These are phyloP conservation scores for Gadopsis marmoratus DNA, from an alignment of 2,797 vertebrate genomes.

Conservation along the genomic window DNA sequence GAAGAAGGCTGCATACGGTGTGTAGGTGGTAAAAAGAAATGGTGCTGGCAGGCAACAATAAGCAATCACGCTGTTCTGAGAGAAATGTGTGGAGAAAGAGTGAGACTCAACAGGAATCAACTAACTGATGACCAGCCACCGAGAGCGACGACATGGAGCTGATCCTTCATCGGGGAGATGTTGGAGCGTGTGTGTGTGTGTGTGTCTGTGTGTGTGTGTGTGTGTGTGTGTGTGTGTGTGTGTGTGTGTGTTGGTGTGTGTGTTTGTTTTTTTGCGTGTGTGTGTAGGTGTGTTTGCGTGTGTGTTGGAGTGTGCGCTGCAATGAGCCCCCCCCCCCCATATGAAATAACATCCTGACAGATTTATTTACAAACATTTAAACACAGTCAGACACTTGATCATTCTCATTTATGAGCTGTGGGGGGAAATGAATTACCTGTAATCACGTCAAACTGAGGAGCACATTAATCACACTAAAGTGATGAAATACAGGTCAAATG, in stretches of 20 bases:
- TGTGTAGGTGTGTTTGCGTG: no score
- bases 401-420: background rate
- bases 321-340: background rate
- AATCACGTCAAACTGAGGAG: background rate
- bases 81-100: conserved; percentile 6
- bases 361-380: background rate
- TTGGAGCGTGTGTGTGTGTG: background rate
- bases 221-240: no score
- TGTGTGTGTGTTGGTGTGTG: no score
- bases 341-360: background rate
- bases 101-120: background rate
- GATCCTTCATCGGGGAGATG: background rate
- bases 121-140: conserved; percentile 9
- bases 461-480: background rate
- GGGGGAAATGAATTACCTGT: background rate
- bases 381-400: background rate
- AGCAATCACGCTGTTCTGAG: background rate
- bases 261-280: no score
- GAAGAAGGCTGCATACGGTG: background rate
- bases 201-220: background rate
- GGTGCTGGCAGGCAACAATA: background rate
- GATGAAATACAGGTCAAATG: background rate
- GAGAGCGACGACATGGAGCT: background rate
- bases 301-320: background rate
- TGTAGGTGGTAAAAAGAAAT: background rate